phyloP scores from a whole-genome alignment of 2,888 invertebrate species.

The Agonopterix subpropinquella region DNA sequence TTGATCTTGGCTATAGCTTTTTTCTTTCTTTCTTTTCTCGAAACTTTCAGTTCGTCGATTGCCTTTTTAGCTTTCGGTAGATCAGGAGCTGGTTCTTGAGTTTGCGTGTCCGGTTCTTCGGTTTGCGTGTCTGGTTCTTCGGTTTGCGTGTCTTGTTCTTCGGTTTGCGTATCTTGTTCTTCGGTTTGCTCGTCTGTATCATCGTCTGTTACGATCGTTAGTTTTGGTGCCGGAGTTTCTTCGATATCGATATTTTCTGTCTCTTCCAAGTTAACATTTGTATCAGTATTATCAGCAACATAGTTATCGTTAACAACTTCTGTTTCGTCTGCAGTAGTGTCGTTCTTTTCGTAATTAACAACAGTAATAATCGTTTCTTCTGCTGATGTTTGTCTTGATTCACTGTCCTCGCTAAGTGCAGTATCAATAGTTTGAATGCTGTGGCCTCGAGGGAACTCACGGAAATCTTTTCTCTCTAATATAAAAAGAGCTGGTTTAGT shows the following conservation, averaged over 20 bases:
- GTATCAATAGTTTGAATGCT: constrained; percentile 16
- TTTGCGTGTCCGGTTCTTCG: neutral
- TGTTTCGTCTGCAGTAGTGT: neutral
- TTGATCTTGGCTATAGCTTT: constrained; percentile 66
- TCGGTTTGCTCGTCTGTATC: constrained; percentile 2
- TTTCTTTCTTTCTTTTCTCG: constrained; percentile 54
- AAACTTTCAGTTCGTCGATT: constrained; percentile 42
- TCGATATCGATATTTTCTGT: constrained; percentile 3
- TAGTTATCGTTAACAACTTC: neutral
- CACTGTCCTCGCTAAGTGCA: constrained; percentile 7
- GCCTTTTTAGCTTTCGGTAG: constrained; percentile 38
- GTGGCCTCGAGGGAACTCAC: constrained; percentile 56
- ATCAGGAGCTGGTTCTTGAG: constrained; percentile 23
- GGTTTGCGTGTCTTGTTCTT: constrained; percentile 1
- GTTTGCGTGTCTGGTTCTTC: constrained; percentile 3
- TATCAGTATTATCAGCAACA: neutral
- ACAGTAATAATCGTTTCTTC: constrained; percentile 17
- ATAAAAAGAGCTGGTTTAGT: constrained; percentile 89
- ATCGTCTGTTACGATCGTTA: neutral
- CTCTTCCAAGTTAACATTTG: constrained; percentile 1
- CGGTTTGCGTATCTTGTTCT: constrained; percentile 2
- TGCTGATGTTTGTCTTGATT: constrained; percentile 12
- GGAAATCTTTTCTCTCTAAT: constrained; percentile 79
- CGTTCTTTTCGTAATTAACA: constrained; percentile 13
- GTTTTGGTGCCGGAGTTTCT: neutral